phyloP scores from a whole-genome alignment of 2,113 vertebrate species.

The Cheirogaleus medius region DNA sequence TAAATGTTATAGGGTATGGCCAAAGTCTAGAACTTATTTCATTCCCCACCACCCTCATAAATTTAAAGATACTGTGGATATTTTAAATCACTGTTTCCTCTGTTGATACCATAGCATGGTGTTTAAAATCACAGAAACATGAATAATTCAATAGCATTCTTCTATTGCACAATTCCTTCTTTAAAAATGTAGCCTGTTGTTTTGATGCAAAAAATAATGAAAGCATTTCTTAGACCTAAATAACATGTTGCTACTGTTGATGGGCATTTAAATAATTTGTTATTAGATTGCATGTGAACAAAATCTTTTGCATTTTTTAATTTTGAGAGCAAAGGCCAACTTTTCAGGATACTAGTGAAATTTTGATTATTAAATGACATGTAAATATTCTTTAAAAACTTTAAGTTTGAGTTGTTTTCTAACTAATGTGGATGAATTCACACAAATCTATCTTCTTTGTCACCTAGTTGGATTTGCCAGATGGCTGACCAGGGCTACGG shows the following conservation, averaged over 20 bases:
- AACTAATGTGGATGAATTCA: not conserved
- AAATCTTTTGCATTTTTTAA: not conserved
- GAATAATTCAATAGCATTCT: not conserved
- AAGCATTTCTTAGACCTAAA: not conserved
- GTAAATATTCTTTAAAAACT: not conserved
- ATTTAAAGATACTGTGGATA: slow-evolving; percentile 20
- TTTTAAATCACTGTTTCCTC: not conserved
- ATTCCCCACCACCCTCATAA: not conserved
- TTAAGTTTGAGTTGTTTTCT: not conserved
- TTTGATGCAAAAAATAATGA: not conserved
- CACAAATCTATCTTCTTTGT: not conserved
- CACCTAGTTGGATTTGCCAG: not conserved
- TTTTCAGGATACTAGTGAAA: slow-evolving; percentile 32
- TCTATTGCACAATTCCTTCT: not conserved
- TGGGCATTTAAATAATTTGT: not conserved
- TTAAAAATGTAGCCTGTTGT: not conserved
- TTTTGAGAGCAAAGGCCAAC: not conserved
- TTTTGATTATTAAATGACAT: slow-evolving; percentile 42
- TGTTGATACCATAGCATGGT: not conserved
- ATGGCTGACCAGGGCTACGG: not conserved
- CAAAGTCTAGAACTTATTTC: slow-evolving; percentile 32
- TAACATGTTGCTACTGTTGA: not conserved
- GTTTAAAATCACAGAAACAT: not conserved
- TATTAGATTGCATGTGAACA: not conserved
- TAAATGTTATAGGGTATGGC: slow-evolving; percentile 5